Evolutionary conservation across 2,113 vertebrate species (phyloP).

Genomic region (Hassar affinis): DNA sequence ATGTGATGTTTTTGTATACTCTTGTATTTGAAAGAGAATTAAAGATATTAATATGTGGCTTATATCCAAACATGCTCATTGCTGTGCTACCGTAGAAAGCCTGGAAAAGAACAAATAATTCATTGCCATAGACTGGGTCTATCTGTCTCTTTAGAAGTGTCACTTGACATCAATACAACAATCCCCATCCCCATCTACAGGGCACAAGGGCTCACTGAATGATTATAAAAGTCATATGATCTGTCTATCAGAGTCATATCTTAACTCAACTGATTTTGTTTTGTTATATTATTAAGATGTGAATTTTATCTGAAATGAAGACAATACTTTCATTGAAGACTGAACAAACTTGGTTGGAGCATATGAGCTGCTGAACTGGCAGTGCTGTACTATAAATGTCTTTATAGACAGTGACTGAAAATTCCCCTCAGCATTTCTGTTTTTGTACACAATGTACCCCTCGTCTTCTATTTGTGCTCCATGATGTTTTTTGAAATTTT

Average conservation of each 20-base stretch:
- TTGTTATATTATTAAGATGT: not conserved
- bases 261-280: not conserved
- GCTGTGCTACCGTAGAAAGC: not conserved
- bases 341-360: not conserved
- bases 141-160: not conserved
- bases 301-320: not conserved
- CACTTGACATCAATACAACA: not conserved
- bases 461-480: conserved; percentile 35
- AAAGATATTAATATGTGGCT: not conserved
- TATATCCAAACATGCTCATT: conserved; percentile 45
- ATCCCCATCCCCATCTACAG: not conserved
- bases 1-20: conserved; percentile 23
- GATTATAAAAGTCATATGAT: not conserved
- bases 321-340: not conserved
- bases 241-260: not conserved
- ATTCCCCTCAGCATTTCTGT: not conserved
- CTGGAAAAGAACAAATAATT: not conserved
- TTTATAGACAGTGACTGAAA: conserved; percentile 1
- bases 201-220: not conserved
- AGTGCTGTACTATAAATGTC: not conserved
- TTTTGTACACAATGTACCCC: conserved; percentile 17
- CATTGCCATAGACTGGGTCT: not conserved
- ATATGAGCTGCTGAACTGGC: not conserved
- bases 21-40: not conserved
- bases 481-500: conserved; percentile 26